A percentile compares a stretch with the other conserved stretches of the same genome.
These are phyloP conservation scores for Hypena proboscidalis DNA, from an alignment of 2,888 invertebrate genomes.

Conservation along the genomic window DNA sequence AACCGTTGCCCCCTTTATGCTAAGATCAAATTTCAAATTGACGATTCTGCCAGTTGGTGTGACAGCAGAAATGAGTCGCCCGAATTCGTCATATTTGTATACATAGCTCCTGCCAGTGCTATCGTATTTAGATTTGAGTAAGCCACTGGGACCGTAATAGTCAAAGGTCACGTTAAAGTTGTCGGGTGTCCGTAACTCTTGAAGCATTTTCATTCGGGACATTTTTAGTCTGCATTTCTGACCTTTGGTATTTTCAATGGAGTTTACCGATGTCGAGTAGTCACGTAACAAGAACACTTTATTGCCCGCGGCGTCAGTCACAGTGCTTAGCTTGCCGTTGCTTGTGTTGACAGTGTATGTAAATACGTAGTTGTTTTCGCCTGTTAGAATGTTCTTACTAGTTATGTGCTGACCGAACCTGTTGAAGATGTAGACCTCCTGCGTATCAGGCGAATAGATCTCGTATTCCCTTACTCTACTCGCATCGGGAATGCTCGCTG, in stretches of 20 bases:
- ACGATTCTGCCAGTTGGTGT: constrained; percentile 98
- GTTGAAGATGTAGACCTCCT: constrained; percentile 97
- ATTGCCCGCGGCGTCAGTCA: constrained; percentile 96
- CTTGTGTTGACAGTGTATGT: constrained; percentile 98
- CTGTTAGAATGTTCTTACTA: constrained; percentile 97
- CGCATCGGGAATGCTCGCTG: constrained; percentile 95
- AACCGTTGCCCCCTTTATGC: constrained; percentile 95
- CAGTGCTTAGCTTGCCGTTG: constrained; percentile 96
- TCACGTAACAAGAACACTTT: constrained; percentile 93
- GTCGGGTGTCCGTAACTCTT: constrained; percentile 95
- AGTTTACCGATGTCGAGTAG: constrained; percentile 95
- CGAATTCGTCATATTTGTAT: constrained; percentile 98
- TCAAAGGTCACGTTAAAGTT: constrained; percentile 97
- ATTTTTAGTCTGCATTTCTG: constrained; percentile 95
- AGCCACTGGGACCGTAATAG: constrained; percentile 95
- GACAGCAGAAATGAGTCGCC: constrained; percentile 94
- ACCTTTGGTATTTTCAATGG: constrained; percentile 97
- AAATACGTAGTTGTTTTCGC: constrained; percentile 96
- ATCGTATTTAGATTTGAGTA: constrained; percentile 95
- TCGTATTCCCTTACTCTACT: constrained; percentile 95
- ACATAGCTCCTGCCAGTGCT: constrained; percentile 96
- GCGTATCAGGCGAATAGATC: constrained; percentile 97
- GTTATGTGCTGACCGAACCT: constrained; percentile 97
- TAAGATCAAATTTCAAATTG: constrained; percentile 94
- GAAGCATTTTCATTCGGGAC: constrained; percentile 96